Evolutionary conservation across 2,888 invertebrate genomes (phyloP).

Genomic region (Bursaphelenchus okinawaensis): DNA sequence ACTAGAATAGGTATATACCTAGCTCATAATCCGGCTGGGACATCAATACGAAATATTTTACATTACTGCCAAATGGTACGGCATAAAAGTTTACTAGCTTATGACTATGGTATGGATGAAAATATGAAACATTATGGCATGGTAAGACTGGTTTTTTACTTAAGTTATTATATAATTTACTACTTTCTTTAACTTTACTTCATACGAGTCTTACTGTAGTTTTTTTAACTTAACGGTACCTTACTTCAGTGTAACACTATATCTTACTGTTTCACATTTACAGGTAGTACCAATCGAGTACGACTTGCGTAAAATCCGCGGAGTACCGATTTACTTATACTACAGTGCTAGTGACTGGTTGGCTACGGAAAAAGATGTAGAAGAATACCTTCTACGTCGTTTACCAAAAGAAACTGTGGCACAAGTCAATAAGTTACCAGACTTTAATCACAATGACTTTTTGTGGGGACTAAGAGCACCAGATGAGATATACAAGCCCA

Average conservation of each 20-base stretch:
- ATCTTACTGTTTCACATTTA: no score
- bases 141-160: conserved; percentile 15
- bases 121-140: conserved; percentile 36
- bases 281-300: conserved; percentile 40
- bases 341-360: conserved; percentile 45
- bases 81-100: conserved; percentile 31
- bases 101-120: conserved; percentile 35
- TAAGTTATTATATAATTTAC: not conserved
- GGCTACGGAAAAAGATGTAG: conserved; percentile 31
- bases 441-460: conserved; percentile 34
- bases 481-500: conserved; percentile 32
- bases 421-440: conserved; percentile 17
- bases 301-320: conserved; percentile 33
- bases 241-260: no score
- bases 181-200: not conserved
- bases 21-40: conserved; percentile 54
- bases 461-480: conserved; percentile 31
- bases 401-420: conserved; percentile 11
- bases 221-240: no score
- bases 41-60: conserved; percentile 37
- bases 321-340: conserved; percentile 42
- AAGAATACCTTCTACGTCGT: conserved; percentile 20
- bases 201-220: no score
- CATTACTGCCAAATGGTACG: conserved; percentile 52
- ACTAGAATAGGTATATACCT: conserved; percentile 50